A percentile compares a stretch with the other conserved stretches of the same genome.
Evolutionary conservation across 2,113 vertebrate genomes (phyloP).

Genomic region (Neodon shergylaensis): DNA sequence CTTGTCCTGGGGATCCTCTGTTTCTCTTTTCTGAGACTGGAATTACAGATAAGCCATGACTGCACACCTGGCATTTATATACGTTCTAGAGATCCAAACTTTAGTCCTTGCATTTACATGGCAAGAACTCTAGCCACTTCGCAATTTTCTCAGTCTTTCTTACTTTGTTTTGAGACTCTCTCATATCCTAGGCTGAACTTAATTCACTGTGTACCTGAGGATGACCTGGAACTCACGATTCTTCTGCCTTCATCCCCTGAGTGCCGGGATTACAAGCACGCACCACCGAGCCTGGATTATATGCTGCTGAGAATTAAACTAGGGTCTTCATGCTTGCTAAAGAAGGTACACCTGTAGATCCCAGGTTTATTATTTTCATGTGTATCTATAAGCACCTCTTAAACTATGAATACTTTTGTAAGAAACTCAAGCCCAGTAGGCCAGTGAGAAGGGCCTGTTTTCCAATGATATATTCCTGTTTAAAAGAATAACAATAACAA

Average conservation of each 20-base stretch:
- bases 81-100: background rate
- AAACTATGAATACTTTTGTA: background rate
- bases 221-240: background rate
- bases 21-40: background rate
- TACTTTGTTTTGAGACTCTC: background rate
- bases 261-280: background rate
- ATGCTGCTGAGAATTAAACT: background rate
- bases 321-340: too few species aligned
- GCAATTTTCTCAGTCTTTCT: background rate
- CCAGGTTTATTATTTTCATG: background rate
- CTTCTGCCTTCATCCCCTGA: background rate
- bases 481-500: background rate
- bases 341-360: background rate
- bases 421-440: background rate
- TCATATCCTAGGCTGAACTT: background rate
- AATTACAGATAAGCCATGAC: background rate
- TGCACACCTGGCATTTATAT: too few species aligned
- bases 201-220: background rate
- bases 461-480: background rate
- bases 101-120: background rate
- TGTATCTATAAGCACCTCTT: background rate
- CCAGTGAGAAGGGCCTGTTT: background rate
- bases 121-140: background rate
- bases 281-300: background rate
- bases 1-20: background rate